Evolutionary conservation across 2,888 invertebrate species (phyloP).

Genomic region (Epinotia ramella): DNA sequence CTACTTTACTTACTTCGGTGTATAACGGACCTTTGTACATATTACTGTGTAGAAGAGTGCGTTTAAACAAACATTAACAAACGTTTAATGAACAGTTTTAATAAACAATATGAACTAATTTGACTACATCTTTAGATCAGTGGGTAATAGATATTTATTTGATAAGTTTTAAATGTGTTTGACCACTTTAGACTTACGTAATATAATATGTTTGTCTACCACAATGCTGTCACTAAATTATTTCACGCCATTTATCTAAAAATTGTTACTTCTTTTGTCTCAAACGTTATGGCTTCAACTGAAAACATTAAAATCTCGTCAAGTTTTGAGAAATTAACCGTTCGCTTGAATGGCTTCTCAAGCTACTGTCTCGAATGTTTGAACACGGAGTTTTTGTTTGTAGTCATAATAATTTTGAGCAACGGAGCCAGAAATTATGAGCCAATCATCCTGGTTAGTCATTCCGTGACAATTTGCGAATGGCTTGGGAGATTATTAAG

Average conservation of each 20-base stretch:
- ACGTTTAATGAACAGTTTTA: no score
- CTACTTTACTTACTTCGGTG: no score
- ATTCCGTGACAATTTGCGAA: background rate
- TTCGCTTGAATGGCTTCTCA: conserved; percentile 20
- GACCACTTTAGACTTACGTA: no score
- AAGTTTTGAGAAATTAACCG: conserved; percentile 25
- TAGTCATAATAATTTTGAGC: conserved; percentile 11
- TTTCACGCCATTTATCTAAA: conserved; percentile 6
- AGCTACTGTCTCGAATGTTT: conserved; percentile 2
- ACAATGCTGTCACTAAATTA: background rate
- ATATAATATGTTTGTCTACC: no score
- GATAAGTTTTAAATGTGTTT: no score
- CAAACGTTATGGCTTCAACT: conserved; percentile 21
- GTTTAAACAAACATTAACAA: no score
- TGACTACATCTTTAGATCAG: no score
- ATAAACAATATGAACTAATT: no score
- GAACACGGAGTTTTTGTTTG: conserved; percentile 10
- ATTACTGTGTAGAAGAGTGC: no score
- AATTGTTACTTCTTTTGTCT: background rate
- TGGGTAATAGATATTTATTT: no score
- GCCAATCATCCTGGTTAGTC: conserved; percentile 2
- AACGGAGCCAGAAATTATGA: background rate
- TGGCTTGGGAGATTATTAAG: background rate
- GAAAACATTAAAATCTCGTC: conserved; percentile 23
- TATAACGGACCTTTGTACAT: no score